Base-by-base conservation (phyloP, 2,797 vertebrate genomes). In the Micromesistius poutassou region DNA sequence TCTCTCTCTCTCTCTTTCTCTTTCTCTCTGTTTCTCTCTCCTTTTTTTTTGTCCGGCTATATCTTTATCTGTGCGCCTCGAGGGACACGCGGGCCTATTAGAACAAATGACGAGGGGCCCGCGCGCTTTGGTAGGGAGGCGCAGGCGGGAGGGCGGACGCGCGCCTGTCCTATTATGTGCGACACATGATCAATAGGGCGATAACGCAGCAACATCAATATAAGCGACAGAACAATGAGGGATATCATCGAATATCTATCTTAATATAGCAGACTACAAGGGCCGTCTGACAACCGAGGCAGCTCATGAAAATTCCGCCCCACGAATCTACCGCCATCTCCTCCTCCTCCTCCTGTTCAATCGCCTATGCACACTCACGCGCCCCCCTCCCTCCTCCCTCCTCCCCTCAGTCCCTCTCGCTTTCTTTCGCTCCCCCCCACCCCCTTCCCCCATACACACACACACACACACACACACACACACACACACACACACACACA, bases 101-200 rank as follows among this genome's bases (percentile, higher is more conserved):
- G 95, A 96, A 97, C 96, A 97, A 96, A 97, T 96, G 96, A 91
- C 87, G 84, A 87, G 89, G 86, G 89, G 89, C 88, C 87, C 89
- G 6, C 84, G 87, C 94, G 95, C 96, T 96, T 96, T 96, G 96
- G 95, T 96, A 94, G 94, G 94, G 94, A 95, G 94, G 93, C 93
- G 94, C 94, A 87, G 16, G 30, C 30, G 95, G 16, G 30, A 13
- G 13, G 14, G 30, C 30, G 71, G 14, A 94, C 94, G 95, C 95
- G 95, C 95, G 96, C 96, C 97, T 96, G 97, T 97, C 97, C 96
- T 97, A 99, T 99, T 98, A 98, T 96, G 94, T 94, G 95, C 96
- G 97, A 99, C 97, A 98, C 95, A 96, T 98, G 97, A 99, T 99
- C 97, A 98, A 98, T 98, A 97, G 97, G 95, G 94, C 97, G 97